Percentiles rank a stretch among this genome's conserved stretches.
Conservation (phyloP, 1,140 invertebrate species). For the Leptinotarsa undecemlineata region DNA sequence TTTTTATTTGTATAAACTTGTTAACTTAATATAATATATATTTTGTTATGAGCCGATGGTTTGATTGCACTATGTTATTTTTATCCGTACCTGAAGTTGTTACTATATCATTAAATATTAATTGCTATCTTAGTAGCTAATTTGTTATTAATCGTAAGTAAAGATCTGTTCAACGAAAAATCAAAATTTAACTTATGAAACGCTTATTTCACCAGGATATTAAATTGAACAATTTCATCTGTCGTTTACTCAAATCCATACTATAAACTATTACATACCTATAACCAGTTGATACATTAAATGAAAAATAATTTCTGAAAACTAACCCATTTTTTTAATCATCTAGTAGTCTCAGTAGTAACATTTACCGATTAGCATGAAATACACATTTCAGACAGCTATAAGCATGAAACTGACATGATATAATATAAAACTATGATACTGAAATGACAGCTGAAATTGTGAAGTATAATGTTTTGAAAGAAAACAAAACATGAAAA, state of each 20-base stretch:
- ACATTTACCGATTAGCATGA: no score
- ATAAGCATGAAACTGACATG: no score
- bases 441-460: neutral
- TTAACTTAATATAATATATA: constrained; percentile 55
- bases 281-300: no score
- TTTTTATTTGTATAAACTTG: constrained; percentile 54
- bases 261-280: no score
- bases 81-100: constrained; percentile 49
- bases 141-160: constrained; percentile 38
- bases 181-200: constrained; percentile 40
- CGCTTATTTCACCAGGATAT: constrained; percentile 32
- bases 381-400: no score
- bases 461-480: constrained; percentile 13
- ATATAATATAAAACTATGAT: no score
- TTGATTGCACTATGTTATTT: constrained; percentile 46
- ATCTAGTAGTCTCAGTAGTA: no score
- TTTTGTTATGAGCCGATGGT: constrained; percentile 52
- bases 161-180: constrained; percentile 45
- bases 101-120: constrained; percentile 30
- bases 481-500: constrained; percentile 1
- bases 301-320: no score
- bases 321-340: no score
- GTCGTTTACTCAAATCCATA: no score
- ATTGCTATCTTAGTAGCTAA: constrained; percentile 37
- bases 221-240: constrained; percentile 33